Base-by-base conservation (phyloP, 2,888 invertebrate species). In the Pheosia tremula region DNA sequence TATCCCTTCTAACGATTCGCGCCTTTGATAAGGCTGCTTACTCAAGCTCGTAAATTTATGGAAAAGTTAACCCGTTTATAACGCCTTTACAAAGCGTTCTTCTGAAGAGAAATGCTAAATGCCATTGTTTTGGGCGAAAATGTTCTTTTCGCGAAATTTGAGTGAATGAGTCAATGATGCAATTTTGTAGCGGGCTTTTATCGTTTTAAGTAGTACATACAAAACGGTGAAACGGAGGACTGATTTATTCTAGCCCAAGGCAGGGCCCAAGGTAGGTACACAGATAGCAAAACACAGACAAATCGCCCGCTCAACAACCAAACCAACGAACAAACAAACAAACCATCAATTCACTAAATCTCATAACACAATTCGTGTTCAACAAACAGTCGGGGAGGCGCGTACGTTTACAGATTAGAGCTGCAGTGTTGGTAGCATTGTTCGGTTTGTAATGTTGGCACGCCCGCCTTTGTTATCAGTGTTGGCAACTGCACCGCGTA, bases 341-440 rank as follows among this genome's bases (percentile, higher is more conserved):
- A 49, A 49, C 56, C 50, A 60, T 56, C 49, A 56, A 49, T 60
- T 56, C 59, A 41, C 50, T 55, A 55, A 55, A 55, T 55, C 49
- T 50, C 47, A 52, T 50, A 52, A 38, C 52, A 57, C 57, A 57
- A 54, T 54, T 57, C 53, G 58, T 45, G 58, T 37, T 57, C 54
- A 60, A 37, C 63, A 61, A 60, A 58, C 61, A 61, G 57, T 62
- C 75, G 62, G 56, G 63, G 63, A 65, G 55, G 58, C 61, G 65
- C 67, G 72, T 73, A 70, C 65, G 70, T 67, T 62, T 61, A 69
- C 67, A 72, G 70, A 69, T 75, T 69, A 72, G 57, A 61, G 59
- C 56, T 55, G 39, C 55, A 13, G 13, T 39, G 55, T 55, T 55
- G 55, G 55, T 50, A 49, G 10, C 53, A 47, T 55, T 57, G 54